These are phyloP conservation scores for Spodoptera picta DNA, from an alignment of 2,888 invertebrate genomes.

Conservation along the genomic window DNA sequence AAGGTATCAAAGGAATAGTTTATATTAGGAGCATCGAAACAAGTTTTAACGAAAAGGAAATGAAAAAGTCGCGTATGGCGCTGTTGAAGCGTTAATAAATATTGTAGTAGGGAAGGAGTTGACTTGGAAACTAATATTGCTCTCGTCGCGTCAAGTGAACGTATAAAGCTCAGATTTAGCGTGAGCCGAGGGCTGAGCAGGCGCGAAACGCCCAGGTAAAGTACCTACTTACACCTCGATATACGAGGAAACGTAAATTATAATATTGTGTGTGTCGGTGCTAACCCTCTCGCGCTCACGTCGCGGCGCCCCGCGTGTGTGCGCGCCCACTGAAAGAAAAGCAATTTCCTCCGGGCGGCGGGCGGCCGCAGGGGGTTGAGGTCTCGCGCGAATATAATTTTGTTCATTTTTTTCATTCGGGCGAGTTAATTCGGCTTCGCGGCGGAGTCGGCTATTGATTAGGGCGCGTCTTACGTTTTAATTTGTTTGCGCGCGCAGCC, in stretches of 20 bases:
- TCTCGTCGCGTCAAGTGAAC: slow-evolving; percentile 88
- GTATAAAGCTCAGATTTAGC: slow-evolving; percentile 89
- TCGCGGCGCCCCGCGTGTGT: slow-evolving; percentile 76
- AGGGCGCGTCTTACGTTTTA: slow-evolving; percentile 89
- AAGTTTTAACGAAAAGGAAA: slow-evolving; percentile 69
- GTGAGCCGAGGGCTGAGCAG: slow-evolving; percentile 84
- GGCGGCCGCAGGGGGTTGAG: slow-evolving; percentile 74
- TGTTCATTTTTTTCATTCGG: slow-evolving; percentile 89
- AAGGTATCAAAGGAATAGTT: slow-evolving; percentile 18
- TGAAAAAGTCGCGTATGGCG: slow-evolving; percentile 65
- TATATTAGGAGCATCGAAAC: slow-evolving; percentile 59
- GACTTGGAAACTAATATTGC: slow-evolving; percentile 87
- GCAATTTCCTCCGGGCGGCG: slow-evolving; percentile 86
- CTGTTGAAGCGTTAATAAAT: slow-evolving; percentile 84
- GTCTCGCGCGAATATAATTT: slow-evolving; percentile 89
- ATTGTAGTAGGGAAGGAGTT: slow-evolving; percentile 85
- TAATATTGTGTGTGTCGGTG: slow-evolving; percentile 88
- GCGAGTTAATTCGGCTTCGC: slow-evolving; percentile 88
- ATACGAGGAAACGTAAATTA: slow-evolving; percentile 88
- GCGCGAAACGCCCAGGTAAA: slow-evolving; percentile 87
- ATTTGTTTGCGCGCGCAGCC: slow-evolving; percentile 89
- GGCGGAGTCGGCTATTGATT: slow-evolving; percentile 88
- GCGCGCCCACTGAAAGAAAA: slow-evolving; percentile 88
- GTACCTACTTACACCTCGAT: slow-evolving; percentile 88
- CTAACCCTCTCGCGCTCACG: slow-evolving; percentile 85